These are phyloP conservation scores for Palythoa grandis DNA, from an alignment of 92 coral and sea anemone species.

Conservation along the genomic window DNA sequence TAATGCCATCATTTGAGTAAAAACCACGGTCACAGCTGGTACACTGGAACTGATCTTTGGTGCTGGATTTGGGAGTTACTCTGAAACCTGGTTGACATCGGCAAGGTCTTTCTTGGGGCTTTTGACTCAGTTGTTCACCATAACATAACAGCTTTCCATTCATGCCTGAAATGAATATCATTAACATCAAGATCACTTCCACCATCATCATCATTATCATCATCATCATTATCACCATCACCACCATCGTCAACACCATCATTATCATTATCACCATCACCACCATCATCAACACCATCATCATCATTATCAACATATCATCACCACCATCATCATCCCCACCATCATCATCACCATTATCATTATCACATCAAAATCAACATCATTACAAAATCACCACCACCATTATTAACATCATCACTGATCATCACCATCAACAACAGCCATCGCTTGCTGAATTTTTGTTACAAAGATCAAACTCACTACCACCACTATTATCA, in stretches of 20 bases:
- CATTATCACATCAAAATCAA: too few species aligned
- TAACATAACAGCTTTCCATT: background rate
- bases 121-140: background rate
- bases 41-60: constrained; percentile 25
- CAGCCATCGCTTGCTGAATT: too few species aligned
- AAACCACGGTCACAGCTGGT: constrained; percentile 50
- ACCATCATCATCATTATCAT: background rate
- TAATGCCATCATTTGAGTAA: constrained; percentile 57
- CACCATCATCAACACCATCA: background rate
- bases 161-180: constrained; percentile 14
- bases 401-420: background rate
- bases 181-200: background rate
- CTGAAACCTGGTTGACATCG: constrained; percentile 78
- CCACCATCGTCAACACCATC: background rate
- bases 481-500: background rate
- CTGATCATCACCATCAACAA: background rate
- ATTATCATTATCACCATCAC: background rate
- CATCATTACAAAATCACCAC: background rate
- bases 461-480: background rate
- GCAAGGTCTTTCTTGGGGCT: constrained; percentile 32
- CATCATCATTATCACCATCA: background rate
- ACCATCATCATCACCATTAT: background rate
- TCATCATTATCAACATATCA: background rate
- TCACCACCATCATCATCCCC: background rate
- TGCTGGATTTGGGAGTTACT: background rate